These are phyloP conservation scores for Lampris incognitus DNA, from an alignment of 2,113 vertebrate genomes.

Conservation along the genomic window DNA sequence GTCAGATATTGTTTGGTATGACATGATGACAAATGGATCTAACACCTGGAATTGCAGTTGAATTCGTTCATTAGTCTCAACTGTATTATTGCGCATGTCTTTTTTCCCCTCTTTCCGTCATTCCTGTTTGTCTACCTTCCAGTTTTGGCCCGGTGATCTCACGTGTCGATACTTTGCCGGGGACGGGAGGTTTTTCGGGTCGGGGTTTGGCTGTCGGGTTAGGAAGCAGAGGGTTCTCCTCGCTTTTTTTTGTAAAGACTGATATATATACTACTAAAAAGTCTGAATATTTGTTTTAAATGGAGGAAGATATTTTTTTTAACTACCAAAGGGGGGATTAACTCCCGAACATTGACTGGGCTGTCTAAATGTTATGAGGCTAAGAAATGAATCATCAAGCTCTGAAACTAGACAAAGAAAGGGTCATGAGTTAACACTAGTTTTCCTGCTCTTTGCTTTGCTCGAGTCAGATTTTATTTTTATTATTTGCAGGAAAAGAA, in stretches of 20 bases:
- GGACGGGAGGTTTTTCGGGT: constrained; percentile 64
- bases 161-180: constrained; percentile 73
- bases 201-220: constrained; percentile 56
- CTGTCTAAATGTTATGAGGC: constrained; percentile 70
- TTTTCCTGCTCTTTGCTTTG: constrained; percentile 84
- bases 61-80: constrained; percentile 63
- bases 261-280: constrained; percentile 77
- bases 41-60: constrained; percentile 49
- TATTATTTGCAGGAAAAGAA: constrained; percentile 81
- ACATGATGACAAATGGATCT: constrained; percentile 46
- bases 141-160: constrained; percentile 50
- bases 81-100: constrained; percentile 52
- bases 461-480: constrained; percentile 80
- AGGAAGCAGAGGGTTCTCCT: constrained; percentile 70
- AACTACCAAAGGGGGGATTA: constrained; percentile 75
- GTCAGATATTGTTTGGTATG: constrained; percentile 61
- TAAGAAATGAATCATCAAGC: constrained; percentile 67
- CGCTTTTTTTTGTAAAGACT: constrained; percentile 80
- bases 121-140: constrained; percentile 67
- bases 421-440: constrained; percentile 81
- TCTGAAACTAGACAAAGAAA: constrained; percentile 73
- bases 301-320: constrained; percentile 84
- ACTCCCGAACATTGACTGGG: constrained; percentile 72
- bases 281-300: constrained; percentile 85
- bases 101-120: constrained; percentile 62